Evolutionary conservation across 2,797 vertebrate species (phyloP).

Genomic region (Meda fulgida): DNA sequence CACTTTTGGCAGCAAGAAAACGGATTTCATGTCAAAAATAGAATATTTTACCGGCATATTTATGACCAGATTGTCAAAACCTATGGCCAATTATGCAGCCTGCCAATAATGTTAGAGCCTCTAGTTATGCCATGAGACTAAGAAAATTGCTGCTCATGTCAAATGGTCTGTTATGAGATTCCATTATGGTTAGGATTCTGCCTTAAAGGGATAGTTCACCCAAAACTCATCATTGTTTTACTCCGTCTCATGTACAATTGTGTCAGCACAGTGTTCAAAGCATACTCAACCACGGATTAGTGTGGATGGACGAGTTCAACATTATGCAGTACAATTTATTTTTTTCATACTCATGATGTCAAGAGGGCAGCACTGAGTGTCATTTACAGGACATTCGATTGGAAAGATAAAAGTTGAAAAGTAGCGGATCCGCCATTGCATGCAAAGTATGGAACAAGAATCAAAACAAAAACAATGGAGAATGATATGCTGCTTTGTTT

Average conservation of each 20-base stretch:
- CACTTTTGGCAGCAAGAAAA: slow-evolving; percentile 21
- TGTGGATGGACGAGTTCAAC: not conserved
- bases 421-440: not conserved
- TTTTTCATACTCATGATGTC: not conserved
- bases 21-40: slow-evolving; percentile 11
- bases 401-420: not conserved
- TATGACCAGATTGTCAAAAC: slow-evolving; percentile 14
- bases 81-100: slow-evolving; percentile 23
- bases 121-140: slow-evolving; percentile 1
- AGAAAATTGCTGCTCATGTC: slow-evolving; percentile 16
- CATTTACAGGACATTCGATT: not conserved
- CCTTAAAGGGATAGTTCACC: slow-evolving; percentile 10
- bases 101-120: slow-evolving; percentile 13
- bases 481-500: no score
- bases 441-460: not conserved
- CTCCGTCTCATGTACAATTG: not conserved
- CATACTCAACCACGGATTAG: not conserved
- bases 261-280: not conserved
- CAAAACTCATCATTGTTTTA: slow-evolving; percentile 1
- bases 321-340: not conserved
- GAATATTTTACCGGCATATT: slow-evolving; percentile 6
- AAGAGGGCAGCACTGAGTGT: not conserved
- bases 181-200: not conserved
- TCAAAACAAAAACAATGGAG: not conserved
- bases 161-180: slow-evolving; percentile 17